phyloP scores from a whole-genome alignment of 2,888 invertebrate genomes.

The Blera fallax region DNA sequence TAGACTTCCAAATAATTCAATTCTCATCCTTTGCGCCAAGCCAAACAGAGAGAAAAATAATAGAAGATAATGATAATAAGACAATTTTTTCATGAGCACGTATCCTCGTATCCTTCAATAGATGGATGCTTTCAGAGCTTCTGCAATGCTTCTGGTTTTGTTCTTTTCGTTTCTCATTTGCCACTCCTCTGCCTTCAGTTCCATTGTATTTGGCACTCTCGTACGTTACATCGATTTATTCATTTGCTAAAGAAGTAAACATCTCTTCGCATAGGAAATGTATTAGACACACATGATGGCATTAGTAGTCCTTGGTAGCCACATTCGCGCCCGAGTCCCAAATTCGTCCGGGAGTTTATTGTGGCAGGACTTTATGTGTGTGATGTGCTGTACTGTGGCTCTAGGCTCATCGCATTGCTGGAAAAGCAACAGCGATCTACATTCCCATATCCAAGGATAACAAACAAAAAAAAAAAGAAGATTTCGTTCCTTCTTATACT shows the following conservation, averaged over 20 bases:
- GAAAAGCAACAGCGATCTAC: constrained; percentile 34
- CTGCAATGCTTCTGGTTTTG: constrained; percentile 32
- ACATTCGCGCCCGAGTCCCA: constrained; percentile 1
- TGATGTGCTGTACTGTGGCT: constrained; percentile 4
- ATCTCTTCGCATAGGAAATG: constrained; percentile 46
- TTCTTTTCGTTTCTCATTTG: constrained; percentile 19
- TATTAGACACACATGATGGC: constrained; percentile 44
- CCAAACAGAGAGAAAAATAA: constrained; percentile 48
- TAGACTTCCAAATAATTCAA: constrained; percentile 70
- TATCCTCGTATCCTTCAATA: constrained; percentile 58
- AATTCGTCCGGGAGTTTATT: constrained; percentile 16
- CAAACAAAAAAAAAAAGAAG: constrained; percentile 59
- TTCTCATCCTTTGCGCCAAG: constrained; percentile 35
- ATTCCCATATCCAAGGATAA: not conserved
- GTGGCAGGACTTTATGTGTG: constrained; percentile 31
- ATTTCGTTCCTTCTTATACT: no score
- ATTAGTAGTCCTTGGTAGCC: not conserved
- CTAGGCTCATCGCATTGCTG: not conserved
- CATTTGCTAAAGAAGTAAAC: constrained; percentile 63
- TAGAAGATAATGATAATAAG: constrained; percentile 71
- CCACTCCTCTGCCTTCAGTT: not conserved
- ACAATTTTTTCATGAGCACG: constrained; percentile 72
- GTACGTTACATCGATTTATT: constrained; percentile 68
- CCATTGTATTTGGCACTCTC: constrained; percentile 61
- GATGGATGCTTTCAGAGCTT: constrained; percentile 65